phyloP scores from a whole-genome alignment of 2,113 vertebrate genomes.

The Mesocricetus auratus region DNA sequence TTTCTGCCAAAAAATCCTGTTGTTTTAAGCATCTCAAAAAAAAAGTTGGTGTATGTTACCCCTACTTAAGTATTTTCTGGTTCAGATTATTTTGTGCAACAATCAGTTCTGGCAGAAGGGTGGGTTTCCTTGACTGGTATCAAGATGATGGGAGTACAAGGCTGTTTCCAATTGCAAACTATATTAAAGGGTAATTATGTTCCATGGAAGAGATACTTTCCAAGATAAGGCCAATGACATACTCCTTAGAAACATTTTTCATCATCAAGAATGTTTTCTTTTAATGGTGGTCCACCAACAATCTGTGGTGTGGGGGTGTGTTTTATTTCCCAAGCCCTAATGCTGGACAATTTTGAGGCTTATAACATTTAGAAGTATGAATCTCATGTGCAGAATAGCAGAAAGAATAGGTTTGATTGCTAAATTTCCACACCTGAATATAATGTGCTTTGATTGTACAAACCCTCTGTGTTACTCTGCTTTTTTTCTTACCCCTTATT shows the following conservation, averaged over 20 bases:
- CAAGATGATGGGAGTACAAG: slow-evolving; percentile 25
- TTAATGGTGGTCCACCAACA: neutral
- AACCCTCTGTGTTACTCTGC: neutral
- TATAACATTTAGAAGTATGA: neutral
- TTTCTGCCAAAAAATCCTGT: slow-evolving; percentile 80
- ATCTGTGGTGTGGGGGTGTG: neutral
- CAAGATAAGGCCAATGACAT: slow-evolving; percentile 56
- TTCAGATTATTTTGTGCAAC: slow-evolving; percentile 81
- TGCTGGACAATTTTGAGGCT: neutral
- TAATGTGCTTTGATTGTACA: neutral
- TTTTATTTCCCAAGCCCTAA: slow-evolving; percentile 4
- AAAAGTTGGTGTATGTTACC: slow-evolving; percentile 24
- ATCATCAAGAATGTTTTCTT: slow-evolving; percentile 58
- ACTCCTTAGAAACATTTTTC: slow-evolving; percentile 55
- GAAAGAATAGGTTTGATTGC: neutral
- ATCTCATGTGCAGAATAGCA: neutral
- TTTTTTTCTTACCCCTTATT: neutral
- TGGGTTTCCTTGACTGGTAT: slow-evolving; percentile 70
- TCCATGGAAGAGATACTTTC: slow-evolving; percentile 32
- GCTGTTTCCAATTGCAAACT: slow-evolving; percentile 56
- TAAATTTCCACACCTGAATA: neutral
- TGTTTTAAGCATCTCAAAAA: slow-evolving; percentile 79
- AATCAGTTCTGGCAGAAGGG: slow-evolving; percentile 63
- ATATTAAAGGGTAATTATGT: slow-evolving; percentile 46
- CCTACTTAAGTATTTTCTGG: slow-evolving; percentile 62